Percentiles rank a stretch among this genome's conserved stretches.
These are phyloP conservation scores for Lontra canadensis DNA, from an alignment of 2,113 vertebrate species.

Conservation along the genomic window DNA sequence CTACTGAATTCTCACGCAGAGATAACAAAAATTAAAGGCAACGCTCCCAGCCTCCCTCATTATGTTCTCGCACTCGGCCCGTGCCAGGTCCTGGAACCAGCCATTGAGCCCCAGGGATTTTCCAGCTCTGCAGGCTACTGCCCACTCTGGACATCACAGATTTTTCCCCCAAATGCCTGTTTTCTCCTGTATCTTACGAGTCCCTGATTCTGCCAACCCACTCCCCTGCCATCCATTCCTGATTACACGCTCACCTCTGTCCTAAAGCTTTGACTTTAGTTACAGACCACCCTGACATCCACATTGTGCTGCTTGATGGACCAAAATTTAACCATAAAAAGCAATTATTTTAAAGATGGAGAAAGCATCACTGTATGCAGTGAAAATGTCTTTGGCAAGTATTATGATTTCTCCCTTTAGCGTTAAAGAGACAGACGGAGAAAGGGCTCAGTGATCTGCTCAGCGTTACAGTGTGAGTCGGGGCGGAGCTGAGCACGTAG, in stretches of 20 bases:
- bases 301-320: not conserved
- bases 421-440: not conserved
- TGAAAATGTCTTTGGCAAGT: not conserved
- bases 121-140: accelerated
- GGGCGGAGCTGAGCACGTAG: accelerated
- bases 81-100: accelerated
- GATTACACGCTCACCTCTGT: not conserved
- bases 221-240: not conserved
- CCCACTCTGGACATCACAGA: not conserved
- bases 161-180: accelerated
- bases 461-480: not conserved
- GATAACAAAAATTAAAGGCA: not conserved
- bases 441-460: not conserved
- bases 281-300: not conserved
- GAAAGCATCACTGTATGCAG: not conserved
- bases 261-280: not conserved
- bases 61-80: accelerated
- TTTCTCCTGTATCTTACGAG: not conserved
- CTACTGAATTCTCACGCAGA: not conserved
- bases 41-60: accelerated
- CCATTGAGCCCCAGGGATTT: accelerated
- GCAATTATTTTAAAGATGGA: not conserved
- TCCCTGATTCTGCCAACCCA: not conserved
- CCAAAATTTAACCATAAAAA: not conserved
- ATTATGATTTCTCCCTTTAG: not conserved